These are phyloP conservation scores for Liodrosophila aerea DNA, from an alignment of 2,888 invertebrate genomes.

Conservation along the genomic window DNA sequence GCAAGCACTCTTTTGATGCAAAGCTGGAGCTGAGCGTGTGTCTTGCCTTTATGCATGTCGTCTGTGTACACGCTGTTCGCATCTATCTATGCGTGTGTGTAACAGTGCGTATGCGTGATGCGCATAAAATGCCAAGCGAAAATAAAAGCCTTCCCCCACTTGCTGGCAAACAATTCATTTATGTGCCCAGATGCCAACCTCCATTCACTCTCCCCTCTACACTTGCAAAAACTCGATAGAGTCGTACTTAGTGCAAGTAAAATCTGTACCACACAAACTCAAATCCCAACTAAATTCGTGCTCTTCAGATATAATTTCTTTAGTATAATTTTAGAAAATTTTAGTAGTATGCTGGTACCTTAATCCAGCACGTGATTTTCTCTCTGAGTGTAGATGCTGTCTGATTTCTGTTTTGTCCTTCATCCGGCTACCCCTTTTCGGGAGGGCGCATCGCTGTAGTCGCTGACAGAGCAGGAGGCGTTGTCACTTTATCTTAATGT, in stretches of 20 bases:
- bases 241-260: no score
- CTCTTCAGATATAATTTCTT: no score
- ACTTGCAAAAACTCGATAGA: constrained; percentile 2
- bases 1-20: constrained; percentile 56
- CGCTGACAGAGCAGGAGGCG: constrained; percentile 58
- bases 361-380: no score
- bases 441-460: constrained; percentile 29
- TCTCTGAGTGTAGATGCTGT: no score
- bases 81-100: constrained; percentile 57
- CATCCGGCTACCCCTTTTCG: constrained; percentile 65
- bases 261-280: no score
- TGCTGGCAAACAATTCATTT: constrained; percentile 66
- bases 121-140: constrained; percentile 75
- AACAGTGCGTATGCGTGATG: constrained; percentile 75
- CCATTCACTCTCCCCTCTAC: constrained; percentile 7
- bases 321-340: no score
- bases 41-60: constrained; percentile 67
- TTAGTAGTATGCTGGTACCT: no score
- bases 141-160: constrained; percentile 59
- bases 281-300: no score
- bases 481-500: constrained; percentile 78
- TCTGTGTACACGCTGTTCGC: constrained; percentile 51
- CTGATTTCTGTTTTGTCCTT: constrained; percentile 71
- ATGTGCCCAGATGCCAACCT: constrained; percentile 41
- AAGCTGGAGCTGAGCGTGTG: constrained; percentile 59